Evolutionary conservation across 2,888 invertebrate genomes (phyloP).

Genomic region (Meghimatium bilineatum): DNA sequence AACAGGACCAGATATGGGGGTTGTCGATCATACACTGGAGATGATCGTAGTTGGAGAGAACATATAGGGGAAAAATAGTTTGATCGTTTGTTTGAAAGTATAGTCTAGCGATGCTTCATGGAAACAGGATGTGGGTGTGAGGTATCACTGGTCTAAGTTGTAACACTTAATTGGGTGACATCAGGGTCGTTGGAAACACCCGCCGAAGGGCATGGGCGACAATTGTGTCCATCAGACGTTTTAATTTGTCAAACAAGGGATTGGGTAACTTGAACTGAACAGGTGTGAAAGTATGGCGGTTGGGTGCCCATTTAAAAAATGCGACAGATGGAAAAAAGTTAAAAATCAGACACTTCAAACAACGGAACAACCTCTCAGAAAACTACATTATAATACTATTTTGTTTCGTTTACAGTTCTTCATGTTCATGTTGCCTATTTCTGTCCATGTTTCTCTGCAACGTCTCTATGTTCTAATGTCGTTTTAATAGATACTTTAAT

Average conservation of each 20-base stretch:
- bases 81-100: neutral
- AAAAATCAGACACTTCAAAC: no score
- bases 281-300: neutral
- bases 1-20: slow-evolving; percentile 13
- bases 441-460: no score
- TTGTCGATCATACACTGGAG: neutral
- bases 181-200: neutral
- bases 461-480: no score
- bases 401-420: no score
- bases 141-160: slow-evolving; percentile 18
- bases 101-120: neutral
- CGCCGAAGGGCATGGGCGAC: neutral
- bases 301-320: no score
- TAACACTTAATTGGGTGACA: slow-evolving; percentile 14
- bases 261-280: neutral
- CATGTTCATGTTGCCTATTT: no score
- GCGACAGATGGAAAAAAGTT: no score
- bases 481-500: no score
- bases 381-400: no score
- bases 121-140: slow-evolving; percentile 23
- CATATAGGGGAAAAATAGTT: neutral
- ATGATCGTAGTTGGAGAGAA: neutral
- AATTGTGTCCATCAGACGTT: slow-evolving; percentile 21
- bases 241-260: slow-evolving; percentile 18
- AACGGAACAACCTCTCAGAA: no score